Conservation (phyloP, 2,888 invertebrate species). For the Aleiodes leptofemur region DNA sequence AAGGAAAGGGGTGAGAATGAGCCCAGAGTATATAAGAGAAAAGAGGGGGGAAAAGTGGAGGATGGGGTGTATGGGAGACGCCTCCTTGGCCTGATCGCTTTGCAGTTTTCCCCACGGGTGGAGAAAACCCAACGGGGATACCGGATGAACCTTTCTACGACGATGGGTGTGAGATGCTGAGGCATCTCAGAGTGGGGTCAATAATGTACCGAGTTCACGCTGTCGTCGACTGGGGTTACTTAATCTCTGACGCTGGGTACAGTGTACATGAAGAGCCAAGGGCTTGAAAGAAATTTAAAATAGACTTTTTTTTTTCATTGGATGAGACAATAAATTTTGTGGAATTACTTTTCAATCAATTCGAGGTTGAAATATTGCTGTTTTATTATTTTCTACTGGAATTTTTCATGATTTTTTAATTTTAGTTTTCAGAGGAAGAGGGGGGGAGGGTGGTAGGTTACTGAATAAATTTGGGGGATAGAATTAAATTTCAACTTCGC, state of each 20-base stretch:
- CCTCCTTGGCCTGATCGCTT: constrained; percentile 40
- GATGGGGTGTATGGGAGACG: constrained; percentile 12
- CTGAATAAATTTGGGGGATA: constrained; percentile 8
- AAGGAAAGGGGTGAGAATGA: constrained; percentile 21
- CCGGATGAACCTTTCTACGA: constrained; percentile 28
- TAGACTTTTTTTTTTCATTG: background rate
- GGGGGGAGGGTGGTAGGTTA: background rate
- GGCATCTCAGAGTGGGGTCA: constrained; percentile 43
- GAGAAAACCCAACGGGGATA: constrained; percentile 28
- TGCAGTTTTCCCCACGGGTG: constrained; percentile 36
- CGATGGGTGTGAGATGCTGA: constrained; percentile 1
- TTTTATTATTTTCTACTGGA: background rate
- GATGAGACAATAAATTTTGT: background rate
- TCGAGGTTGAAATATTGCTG: background rate
- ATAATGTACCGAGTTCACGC: constrained; percentile 55
- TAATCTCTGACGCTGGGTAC: constrained; percentile 52
- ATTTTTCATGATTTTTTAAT: background rate
- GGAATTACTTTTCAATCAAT: background rate
- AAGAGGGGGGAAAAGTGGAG: background rate
- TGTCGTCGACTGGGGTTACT: constrained; percentile 51
- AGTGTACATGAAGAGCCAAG: constrained; percentile 34
- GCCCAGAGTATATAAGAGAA: constrained; percentile 10
- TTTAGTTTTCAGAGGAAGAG: background rate
- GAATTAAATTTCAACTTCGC: constrained; percentile 12
- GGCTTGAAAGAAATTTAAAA: constrained; percentile 14